A percentile compares a stretch with the other conserved stretches of the same genome.
phyloP scores from a whole-genome alignment of 2,113 vertebrate species.

The Bagarius yarrelli region DNA sequence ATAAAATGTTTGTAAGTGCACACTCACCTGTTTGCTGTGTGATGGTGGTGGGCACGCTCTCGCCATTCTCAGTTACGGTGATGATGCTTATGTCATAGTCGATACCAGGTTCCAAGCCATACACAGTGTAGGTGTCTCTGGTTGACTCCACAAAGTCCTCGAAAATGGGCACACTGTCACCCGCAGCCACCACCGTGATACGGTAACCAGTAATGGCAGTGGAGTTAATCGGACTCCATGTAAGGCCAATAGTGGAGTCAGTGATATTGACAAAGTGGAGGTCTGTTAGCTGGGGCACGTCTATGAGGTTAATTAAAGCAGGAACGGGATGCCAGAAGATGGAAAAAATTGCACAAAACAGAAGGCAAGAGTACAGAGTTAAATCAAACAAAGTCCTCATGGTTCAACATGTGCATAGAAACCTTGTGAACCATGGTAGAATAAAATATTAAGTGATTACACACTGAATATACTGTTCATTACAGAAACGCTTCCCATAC shows the following conservation, averaged over 20 bases:
- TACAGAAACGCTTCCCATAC: neutral
- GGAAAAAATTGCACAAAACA: slow-evolving; percentile 46
- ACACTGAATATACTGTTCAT: neutral
- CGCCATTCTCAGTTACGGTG: slow-evolving; percentile 91
- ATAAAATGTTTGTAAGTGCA: neutral
- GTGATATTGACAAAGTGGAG: slow-evolving; percentile 91
- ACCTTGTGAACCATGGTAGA: slow-evolving; percentile 27
- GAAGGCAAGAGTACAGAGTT: slow-evolving; percentile 58
- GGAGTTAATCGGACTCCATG: slow-evolving; percentile 91
- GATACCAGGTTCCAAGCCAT: slow-evolving; percentile 94
- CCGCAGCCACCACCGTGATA: slow-evolving; percentile 90
- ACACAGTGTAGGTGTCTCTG: slow-evolving; percentile 87
- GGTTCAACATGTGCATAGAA: slow-evolving; percentile 19
- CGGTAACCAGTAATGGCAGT: slow-evolving; percentile 91
- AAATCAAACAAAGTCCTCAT: slow-evolving; percentile 25
- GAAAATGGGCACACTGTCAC: slow-evolving; percentile 92
- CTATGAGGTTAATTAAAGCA: slow-evolving; percentile 66
- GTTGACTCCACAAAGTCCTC: slow-evolving; percentile 88
- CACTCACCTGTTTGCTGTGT: slow-evolving; percentile 95
- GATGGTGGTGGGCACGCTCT: slow-evolving; percentile 87
- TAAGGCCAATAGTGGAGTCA: slow-evolving; percentile 91
- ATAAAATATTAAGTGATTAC: slow-evolving; percentile 9
- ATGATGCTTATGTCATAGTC: slow-evolving; percentile 95
- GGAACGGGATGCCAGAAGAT: slow-evolving; percentile 59
- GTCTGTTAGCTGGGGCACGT: slow-evolving; percentile 90